Percentiles rank a stretch among this genome's conserved stretches.
Evolutionary conservation across 2,888 invertebrate species (phyloP).

Genomic region (Drepanosiphum platanoidis): DNA sequence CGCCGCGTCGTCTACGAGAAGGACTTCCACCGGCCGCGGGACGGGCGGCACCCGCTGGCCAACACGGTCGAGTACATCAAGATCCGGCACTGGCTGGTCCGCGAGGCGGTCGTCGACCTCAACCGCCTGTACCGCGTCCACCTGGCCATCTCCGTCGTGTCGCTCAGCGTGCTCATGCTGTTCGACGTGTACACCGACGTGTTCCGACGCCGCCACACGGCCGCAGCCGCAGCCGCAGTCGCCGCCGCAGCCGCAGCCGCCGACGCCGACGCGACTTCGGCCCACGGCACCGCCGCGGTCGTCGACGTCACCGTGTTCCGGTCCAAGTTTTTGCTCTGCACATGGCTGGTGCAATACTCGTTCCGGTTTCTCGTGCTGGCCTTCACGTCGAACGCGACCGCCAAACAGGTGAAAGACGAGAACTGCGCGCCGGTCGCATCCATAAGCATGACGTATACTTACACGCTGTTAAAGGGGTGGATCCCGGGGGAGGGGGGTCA

Average conservation of each 20-base stretch:
- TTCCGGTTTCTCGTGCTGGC: neutral
- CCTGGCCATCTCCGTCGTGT: neutral
- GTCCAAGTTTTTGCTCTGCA: neutral
- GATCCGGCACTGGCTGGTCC: constrained; percentile 15
- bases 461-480: no score
- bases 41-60: neutral
- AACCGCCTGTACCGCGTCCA: neutral
- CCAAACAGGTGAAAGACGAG: constrained; percentile 6
- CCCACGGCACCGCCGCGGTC: no score
- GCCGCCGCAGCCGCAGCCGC: no score
- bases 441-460: no score
- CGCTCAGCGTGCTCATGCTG: constrained; percentile 18
- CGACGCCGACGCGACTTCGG: no score
- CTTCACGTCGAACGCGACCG: neutral
- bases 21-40: neutral
- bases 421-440: no score
- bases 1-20: neutral
- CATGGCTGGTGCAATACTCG: neutral
- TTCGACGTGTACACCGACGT: constrained; percentile 58
- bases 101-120: neutral
- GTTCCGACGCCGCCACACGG: neutral
- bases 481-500: no score
- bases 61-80: neutral
- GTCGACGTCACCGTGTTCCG: neutral
- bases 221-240: no score